A percentile compares a stretch with the other conserved stretches of the same genome.
Conservation (phyloP, 2,888 invertebrate genomes). For the Sinotaia quadrata region DNA sequence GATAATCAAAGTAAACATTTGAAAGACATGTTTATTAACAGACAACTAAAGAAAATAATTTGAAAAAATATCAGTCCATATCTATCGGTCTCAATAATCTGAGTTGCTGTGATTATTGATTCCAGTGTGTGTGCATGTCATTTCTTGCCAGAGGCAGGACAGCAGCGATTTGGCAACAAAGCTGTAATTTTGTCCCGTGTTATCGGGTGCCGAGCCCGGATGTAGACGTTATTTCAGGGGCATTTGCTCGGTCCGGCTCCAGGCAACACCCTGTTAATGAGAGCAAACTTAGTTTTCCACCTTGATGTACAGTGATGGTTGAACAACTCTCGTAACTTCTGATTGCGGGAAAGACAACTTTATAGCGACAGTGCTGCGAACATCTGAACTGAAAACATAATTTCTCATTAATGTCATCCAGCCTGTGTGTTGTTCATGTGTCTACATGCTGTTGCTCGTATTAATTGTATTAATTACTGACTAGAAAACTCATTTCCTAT, state of each 20-base stretch:
- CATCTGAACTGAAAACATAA: neutral
- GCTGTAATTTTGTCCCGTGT: conserved; percentile 3
- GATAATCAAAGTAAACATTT: no score
- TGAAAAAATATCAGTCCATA: no score
- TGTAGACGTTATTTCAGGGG: neutral
- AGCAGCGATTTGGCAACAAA: conserved; percentile 10
- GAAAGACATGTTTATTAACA: no score
- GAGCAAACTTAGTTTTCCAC: conserved; percentile 13
- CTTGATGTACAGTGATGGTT: conserved; percentile 7
- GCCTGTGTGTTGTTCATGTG: neutral
- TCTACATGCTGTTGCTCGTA: no score
- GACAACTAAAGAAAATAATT: no score
- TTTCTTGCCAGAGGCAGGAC: neutral
- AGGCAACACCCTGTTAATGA: conserved; percentile 2
- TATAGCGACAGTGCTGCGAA: no score
- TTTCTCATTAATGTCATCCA: neutral
- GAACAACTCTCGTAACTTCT: no score
- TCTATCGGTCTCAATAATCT: neutral
- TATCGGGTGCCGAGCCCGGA: neutral
- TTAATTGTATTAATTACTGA: no score
- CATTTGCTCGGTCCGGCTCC: neutral
- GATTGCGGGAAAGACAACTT: neutral
- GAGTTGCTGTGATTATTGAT: neutral
- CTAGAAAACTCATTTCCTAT: no score
- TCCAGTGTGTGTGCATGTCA: neutral